Base-by-base conservation (phyloP, 1,140 invertebrate genomes). In the Trichonephila clavata region DNA sequence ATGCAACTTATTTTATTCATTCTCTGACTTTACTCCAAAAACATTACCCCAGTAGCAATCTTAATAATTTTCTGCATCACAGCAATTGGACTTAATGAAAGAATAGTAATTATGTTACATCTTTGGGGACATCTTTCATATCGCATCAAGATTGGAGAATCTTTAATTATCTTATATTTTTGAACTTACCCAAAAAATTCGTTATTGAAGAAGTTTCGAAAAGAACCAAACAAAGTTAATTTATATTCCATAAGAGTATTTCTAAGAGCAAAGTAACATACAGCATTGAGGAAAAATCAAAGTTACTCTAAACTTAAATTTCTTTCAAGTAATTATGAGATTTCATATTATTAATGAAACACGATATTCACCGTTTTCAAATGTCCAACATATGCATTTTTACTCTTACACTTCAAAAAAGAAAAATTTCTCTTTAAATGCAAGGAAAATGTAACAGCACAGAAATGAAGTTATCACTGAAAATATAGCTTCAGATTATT, bases 381-480 rank as follows among this genome's bases (percentile, higher is more conserved):
- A 83, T 13, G 27, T n/a, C n/a, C 50, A n/a, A 57, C 50, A 50
- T 50, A 83, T 50, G 18, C 39, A 21, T 39, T 18, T 57, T 59
- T 83, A 1, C 68, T 77, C 71, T 77, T 39, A 77, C 32, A 32
- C 27, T 77, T 20, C 16, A 32, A 27, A 77, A 77, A 77, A 77
- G 71, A 39, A 77, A 39, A 32, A 77, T 77, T 77, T 20, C 71
- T 32, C 16, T 77, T 39, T 32, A 77, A 61, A 57, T 63, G 20
- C n/a, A 24, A 21, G 16, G 21, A 87, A 63, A 32, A n/a, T n/a
- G 27, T n/a, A 87, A 24, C 50, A 3, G 3, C 81, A 57, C 81
- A 59, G 81, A 83, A 83, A 83, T 83, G 81, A 83, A 83, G 81
- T 83, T 83, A 83, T 83, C 81, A 57, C 81, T 14, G 81, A 50